A percentile compares a stretch with the other conserved stretches of the same genome.
Conservation (phyloP, 1,140 invertebrate species). For the Telenomus remus region DNA sequence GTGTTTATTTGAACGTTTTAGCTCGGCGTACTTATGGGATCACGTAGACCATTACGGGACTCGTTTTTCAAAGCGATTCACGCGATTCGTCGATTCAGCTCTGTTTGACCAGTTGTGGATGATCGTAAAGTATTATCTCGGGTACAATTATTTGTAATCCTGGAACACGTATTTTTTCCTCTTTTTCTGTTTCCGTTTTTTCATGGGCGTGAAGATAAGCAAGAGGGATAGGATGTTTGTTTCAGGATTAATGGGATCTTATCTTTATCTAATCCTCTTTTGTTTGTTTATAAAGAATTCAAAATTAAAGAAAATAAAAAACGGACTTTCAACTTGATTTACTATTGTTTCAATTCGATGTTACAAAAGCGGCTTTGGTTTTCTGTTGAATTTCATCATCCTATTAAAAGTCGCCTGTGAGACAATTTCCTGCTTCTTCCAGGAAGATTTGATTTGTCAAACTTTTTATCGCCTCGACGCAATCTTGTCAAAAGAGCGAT, state of each 20-base stretch:
- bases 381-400: not conserved
- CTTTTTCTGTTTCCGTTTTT: too few relatives aligned
- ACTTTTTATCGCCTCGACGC: slow-evolving; percentile 1
- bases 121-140: slow-evolving; percentile 4
- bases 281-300: too few relatives aligned
- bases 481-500: not conserved
- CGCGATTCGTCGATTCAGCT: too few relatives aligned
- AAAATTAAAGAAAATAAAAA: too few relatives aligned
- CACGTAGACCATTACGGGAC: not conserved
- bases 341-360: too few relatives aligned
- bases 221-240: slow-evolving; percentile 2
- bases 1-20: not conserved
- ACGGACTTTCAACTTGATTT: too few relatives aligned
- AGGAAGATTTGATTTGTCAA: not conserved
- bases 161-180: not conserved
- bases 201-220: not conserved
- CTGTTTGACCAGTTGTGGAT: too few relatives aligned
- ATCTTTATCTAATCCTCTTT: too few relatives aligned
- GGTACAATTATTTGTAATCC: slow-evolving; percentile 4
- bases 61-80: too few relatives aligned
- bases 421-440: slow-evolving; percentile 12
- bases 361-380: not conserved
- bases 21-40: not conserved
- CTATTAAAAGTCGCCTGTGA: not conserved
- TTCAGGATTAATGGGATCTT: not conserved